phyloP scores from a whole-genome alignment of 1,140 invertebrate species.

The Laodelphax striatellus region DNA sequence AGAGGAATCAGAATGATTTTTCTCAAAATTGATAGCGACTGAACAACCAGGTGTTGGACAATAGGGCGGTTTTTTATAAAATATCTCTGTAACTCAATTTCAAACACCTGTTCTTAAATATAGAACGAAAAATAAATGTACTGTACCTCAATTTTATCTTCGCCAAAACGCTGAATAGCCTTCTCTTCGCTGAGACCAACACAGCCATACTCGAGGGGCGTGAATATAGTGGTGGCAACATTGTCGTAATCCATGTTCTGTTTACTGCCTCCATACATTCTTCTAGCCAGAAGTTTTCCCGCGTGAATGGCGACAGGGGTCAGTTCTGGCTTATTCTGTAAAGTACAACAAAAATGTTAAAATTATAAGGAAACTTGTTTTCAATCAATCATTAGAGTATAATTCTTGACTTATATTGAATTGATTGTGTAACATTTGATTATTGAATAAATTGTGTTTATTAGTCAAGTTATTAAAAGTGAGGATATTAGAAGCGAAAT shows the following conservation, averaged over 20 bases:
- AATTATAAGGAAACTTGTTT: conserved; percentile 1
- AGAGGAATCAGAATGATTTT: too few species aligned
- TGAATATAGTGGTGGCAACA: conserved; percentile 95
- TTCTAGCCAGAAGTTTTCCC: conserved; percentile 69
- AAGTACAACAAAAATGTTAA: conserved; percentile 19
- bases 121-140: too few species aligned
- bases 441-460: too few species aligned
- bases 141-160: conserved; percentile 49
- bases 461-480: too few species aligned
- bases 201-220: conserved; percentile 89
- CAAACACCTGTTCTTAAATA: too few species aligned
- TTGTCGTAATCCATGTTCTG: conserved; percentile 78
- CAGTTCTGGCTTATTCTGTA: conserved; percentile 72
- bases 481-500: too few species aligned
- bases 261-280: conserved; percentile 47
- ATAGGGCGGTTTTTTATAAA: too few species aligned
- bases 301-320: conserved; percentile 95
- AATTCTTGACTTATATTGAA: not conserved
- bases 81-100: too few species aligned
- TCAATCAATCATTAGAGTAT: conserved; percentile 10
- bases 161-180: conserved; percentile 53
- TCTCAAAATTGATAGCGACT: too few species aligned
- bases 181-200: conserved; percentile 89
- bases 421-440: too few species aligned
- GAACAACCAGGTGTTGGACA: too few species aligned